Percentiles rank a stretch among this genome's conserved stretches.
Evolutionary conservation across 2,113 vertebrate species (phyloP).

Genomic region (Butastur rufipennis): DNA sequence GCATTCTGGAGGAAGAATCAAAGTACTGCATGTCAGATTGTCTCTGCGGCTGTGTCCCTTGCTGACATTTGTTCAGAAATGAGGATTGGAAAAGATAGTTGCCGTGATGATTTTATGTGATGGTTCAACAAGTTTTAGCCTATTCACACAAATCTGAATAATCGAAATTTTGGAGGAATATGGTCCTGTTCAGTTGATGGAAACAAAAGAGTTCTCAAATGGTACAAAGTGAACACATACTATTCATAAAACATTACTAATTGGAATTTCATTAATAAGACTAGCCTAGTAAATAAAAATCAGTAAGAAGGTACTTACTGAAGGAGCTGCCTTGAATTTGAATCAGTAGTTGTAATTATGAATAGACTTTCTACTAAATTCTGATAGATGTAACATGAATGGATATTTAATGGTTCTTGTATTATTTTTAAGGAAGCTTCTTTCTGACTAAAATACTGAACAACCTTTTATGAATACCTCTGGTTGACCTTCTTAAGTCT

Average conservation of each 20-base stretch:
- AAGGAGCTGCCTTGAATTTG: background rate
- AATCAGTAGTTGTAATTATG: background rate
- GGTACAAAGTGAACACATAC: background rate
- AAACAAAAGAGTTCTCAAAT: background rate
- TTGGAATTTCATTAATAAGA: background rate
- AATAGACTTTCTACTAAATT: background rate
- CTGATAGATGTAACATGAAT: background rate
- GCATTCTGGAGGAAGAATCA: background rate
- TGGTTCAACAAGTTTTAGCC: background rate
- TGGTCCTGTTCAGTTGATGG: background rate
- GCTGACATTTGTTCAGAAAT: background rate
- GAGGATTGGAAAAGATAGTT: background rate
- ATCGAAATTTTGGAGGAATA: background rate
- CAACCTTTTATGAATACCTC: background rate
- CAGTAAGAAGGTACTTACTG: background rate
- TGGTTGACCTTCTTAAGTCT: conserved; percentile 31
- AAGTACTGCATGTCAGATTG: background rate
- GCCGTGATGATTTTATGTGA: background rate
- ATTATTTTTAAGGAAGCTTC: background rate
- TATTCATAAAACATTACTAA: background rate
- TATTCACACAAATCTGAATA: background rate
- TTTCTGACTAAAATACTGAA: background rate
- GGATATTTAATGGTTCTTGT: background rate
- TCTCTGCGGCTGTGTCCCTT: background rate
- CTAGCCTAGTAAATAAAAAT: background rate